phyloP scores from a whole-genome alignment of 2,797 vertebrate genomes.

The Hoplostethus atlanticus region DNA sequence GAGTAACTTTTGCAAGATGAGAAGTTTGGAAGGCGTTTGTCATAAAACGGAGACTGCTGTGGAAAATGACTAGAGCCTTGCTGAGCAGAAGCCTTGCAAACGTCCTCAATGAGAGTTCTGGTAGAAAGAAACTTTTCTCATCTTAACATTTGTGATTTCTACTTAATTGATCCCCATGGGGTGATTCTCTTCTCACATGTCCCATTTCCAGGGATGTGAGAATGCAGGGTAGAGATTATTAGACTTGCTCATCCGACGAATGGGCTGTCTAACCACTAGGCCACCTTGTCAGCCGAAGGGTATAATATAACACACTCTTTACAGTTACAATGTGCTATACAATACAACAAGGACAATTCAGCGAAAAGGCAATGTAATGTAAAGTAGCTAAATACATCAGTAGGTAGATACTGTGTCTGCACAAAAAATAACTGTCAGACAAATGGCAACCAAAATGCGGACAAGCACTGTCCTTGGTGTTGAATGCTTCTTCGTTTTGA shows the following conservation, averaged over 20 bases:
- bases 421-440: too few species aligned
- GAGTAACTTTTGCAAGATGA: too few species aligned
- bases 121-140: conserved; percentile 11
- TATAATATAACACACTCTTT: not conserved
- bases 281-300: conserved; percentile 10
- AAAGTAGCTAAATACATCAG: too few species aligned
- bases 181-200: conserved; percentile 12
- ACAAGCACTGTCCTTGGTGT: too few species aligned
- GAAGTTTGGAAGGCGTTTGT: too few species aligned
- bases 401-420: too few species aligned
- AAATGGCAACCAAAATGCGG: too few species aligned
- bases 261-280: not conserved
- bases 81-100: not conserved
- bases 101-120: not conserved
- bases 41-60: too few species aligned
- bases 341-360: too few species aligned
- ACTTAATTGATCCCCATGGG: conserved; percentile 9
- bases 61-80: not conserved
- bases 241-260: conserved; percentile 11
- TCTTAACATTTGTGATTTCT: not conserved
- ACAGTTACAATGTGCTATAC: not conserved
- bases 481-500: too few species aligned
- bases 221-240: conserved; percentile 7
- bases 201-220: not conserved
- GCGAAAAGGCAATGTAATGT: too few species aligned